Base-by-base conservation (phyloP, 2,113 vertebrate species). In the Barbus barbus region DNA sequence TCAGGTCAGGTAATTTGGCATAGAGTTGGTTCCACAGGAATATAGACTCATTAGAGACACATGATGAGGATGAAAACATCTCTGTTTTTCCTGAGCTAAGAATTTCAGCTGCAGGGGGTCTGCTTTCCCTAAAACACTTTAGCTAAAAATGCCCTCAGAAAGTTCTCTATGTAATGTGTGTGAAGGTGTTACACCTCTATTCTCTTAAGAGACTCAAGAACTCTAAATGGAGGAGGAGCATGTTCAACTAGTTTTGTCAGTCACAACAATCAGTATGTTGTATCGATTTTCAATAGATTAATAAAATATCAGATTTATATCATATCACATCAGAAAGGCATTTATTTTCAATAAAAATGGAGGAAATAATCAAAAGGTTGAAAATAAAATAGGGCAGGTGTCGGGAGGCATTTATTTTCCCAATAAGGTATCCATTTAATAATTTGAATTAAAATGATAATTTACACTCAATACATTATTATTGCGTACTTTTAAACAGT, bases 31-130 rank as follows among this genome's bases (percentile, higher is more conserved):
- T 71, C 36, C 67, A 41, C 20, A 36, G 65, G 18, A 20, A 3
- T 22, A 44, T 24, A 73, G 22, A 53, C 46, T 53, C 46, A 76
- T 53, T 31, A 76, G 24, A 51, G 44, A 18, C 71, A 24, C 13
- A 71, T 71, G 33, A 71, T 71, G 67, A n/a, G 67, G 36, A 33
- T 41, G 67, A 71, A 41, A 38, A 41, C 16, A 51, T 51, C 41
- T 73, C n/a, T 44, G 38, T 44, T 44, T 73, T 71, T 73, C 22
- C 38, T 73, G 38, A 38, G 36, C 33, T 72, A 24, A 73, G 69
- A n/a, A 12, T 72, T 72, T 72, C 69, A 72, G 22, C 69, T 44
- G 22, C 38, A 7, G 33, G 69, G 11, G 36, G 22, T 38, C 33
- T 72, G 36, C 22, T 38, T 72, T 9, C 22, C 7, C 69, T 36